Conservation (phyloP, 2,113 vertebrate species). For the Leucosticte australis region DNA sequence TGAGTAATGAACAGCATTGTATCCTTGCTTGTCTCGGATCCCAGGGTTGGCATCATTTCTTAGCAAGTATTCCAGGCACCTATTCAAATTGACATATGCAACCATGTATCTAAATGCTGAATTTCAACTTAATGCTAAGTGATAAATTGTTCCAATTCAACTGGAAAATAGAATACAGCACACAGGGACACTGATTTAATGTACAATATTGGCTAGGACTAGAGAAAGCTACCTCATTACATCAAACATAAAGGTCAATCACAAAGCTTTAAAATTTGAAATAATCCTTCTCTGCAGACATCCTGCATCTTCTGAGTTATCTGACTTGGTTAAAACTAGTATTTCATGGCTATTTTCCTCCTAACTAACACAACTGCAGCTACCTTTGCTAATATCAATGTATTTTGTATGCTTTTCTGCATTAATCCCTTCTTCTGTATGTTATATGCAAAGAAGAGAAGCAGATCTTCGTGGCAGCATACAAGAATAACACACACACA, state of each 20-base stretch:
- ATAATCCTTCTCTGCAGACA: neutral
- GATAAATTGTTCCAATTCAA: conserved; percentile 3
- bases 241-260: neutral
- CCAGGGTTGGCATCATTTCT: conserved; percentile 97
- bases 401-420: neutral
- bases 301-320: neutral
- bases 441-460: neutral
- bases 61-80: conserved; percentile 98
- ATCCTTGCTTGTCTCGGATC: conserved; percentile 96
- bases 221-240: neutral
- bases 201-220: neutral
- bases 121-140: conserved; percentile 11
- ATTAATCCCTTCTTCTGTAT: neutral
- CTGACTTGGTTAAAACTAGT: neutral
- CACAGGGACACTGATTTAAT: neutral
- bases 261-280: neutral
- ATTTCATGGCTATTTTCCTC: neutral
- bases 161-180: conserved; percentile 13
- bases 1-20: conserved; percentile 95
- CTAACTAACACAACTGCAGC: neutral
- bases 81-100: conserved; percentile 66
- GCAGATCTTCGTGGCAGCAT: neutral
- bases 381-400: neutral
- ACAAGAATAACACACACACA: neutral
- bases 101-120: conserved; percentile 18